Conservation (phyloP, 2,797 vertebrate species). For the Myripristis murdjan region DNA sequence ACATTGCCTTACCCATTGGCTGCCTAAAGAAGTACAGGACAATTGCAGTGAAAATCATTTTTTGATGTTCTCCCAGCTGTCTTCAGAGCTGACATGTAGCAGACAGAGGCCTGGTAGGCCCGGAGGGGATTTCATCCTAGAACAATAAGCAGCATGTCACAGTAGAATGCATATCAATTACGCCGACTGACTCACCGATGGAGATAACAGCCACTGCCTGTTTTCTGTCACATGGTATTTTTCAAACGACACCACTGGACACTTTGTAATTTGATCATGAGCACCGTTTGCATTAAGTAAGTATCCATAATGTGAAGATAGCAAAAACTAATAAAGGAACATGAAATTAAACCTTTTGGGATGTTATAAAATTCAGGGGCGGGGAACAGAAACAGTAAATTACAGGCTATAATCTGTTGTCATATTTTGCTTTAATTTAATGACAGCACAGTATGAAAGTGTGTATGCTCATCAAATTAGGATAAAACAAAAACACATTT, state of each 20-base stretch:
- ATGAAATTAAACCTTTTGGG: not conserved
- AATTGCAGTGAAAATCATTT: constrained; percentile 65
- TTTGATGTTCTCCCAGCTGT: constrained; percentile 52
- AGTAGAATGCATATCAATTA: constrained; percentile 63
- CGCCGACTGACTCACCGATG: constrained; percentile 57
- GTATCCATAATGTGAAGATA: not conserved
- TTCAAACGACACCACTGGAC: constrained; percentile 33
- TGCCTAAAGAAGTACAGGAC: constrained; percentile 41
- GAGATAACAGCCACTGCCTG: constrained; percentile 56
- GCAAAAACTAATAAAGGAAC: not conserved
- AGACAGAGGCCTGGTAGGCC: constrained; percentile 42
- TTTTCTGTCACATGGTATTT: constrained; percentile 42
- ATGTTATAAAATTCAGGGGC: not conserved
- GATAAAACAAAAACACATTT: constrained; percentile 27
- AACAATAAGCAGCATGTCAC: constrained; percentile 68
- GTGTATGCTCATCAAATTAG: constrained; percentile 27
- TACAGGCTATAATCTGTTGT: not conserved
- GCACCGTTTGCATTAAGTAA: not conserved
- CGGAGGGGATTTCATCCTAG: constrained; percentile 45
- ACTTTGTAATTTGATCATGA: not conserved
- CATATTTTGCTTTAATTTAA: not conserved
- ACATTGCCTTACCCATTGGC: constrained; percentile 39
- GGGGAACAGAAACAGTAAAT: not conserved
- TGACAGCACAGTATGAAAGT: not conserved
- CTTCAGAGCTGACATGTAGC: constrained; percentile 39